Conservation (phyloP, 2,888 invertebrate species). For the Lasius platythorax region DNA sequence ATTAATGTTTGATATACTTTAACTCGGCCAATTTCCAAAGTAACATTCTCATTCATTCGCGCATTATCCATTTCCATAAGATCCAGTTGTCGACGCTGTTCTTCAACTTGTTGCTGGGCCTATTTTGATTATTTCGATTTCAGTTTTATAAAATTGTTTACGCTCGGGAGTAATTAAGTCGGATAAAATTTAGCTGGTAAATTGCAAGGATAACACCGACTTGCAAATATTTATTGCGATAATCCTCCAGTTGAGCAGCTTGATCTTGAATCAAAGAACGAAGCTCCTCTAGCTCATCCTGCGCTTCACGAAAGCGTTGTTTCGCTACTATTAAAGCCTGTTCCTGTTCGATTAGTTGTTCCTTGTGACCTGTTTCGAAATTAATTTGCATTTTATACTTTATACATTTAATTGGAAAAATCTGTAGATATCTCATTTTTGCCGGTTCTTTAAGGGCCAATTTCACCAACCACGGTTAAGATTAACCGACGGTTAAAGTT, state of each 20-base stretch:
- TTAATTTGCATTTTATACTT: constrained; percentile 24
- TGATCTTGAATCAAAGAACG: constrained; percentile 89
- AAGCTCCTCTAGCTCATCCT: constrained; percentile 89
- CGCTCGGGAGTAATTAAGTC: not conserved
- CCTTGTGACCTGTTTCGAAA: constrained; percentile 86
- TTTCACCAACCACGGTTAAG: no score
- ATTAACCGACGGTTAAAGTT: no score
- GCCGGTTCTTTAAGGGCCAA: not conserved
- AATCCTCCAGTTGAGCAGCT: constrained; percentile 90
- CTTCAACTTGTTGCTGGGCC: constrained; percentile 91
- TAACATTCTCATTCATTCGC: constrained; percentile 91
- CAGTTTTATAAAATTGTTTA: constrained; percentile 16
- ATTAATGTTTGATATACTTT: constrained; percentile 84
- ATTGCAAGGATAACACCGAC: constrained; percentile 58
- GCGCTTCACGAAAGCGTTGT: constrained; percentile 87
- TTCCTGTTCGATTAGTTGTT: constrained; percentile 89
- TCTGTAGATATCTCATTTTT: not conserved
- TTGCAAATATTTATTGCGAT: constrained; percentile 88
- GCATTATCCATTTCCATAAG: constrained; percentile 91
- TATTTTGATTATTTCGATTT: constrained; percentile 73
- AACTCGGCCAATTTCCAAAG: constrained; percentile 90
- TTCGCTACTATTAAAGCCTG: constrained; percentile 87
- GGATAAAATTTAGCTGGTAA: not conserved
- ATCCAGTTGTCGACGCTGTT: constrained; percentile 90
- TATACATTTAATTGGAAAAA: not conserved